Evolutionary conservation across 1,140 invertebrate species (phyloP), one percentile per base, ranked within the genome.

Genomic region (Halesus radiatus): DNA sequence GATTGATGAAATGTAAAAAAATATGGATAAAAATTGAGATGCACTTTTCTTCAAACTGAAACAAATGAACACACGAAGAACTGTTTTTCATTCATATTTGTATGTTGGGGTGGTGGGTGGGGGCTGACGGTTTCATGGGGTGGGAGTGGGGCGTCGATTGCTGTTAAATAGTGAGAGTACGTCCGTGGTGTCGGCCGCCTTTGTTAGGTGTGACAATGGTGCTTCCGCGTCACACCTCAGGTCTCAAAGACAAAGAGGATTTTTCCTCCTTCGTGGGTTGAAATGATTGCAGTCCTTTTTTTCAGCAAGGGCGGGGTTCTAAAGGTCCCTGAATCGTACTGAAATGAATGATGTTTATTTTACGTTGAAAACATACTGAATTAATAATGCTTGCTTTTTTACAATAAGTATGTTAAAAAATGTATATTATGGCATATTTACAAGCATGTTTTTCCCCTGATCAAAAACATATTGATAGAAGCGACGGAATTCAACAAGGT

Each of bases 161-260:
- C 66, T 45, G 66, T 50, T 37, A 70, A 70, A 70, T 20, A 45
- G 66, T 45, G 22, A 16, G 32, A 29, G 32, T 23, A 23, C 66
- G 37, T 45, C n/a, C n/a, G 22, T 37, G 20, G 5, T 22, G 64
- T 45, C 32, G 32, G 37, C n/a, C 6, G 18, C n/a, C 75, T 80
- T 82, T 72, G 75, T 80, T 76, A 73, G 73, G 53, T 53, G 60
- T 54, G 73, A 80, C 81, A 82, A 82, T 80, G 70, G 68, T 37
- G 68, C 70, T 80, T 80, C 78, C 75, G 81, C 78, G 62, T 82
- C 81, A 80, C 81, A 82, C 81, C 81, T 82, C 81, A 80, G 78
- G 73, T 80, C 74, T 73, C 81, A 82, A 53, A 82, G 81, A 82
- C 81, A 82, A 82, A 78, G 74, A 66, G 45, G 56, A 62, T 54